A percentile compares a stretch with the other conserved stretches of the same genome.
phyloP scores from a whole-genome alignment of 2,797 vertebrate genomes.

The Pagetopsis macropterus region DNA sequence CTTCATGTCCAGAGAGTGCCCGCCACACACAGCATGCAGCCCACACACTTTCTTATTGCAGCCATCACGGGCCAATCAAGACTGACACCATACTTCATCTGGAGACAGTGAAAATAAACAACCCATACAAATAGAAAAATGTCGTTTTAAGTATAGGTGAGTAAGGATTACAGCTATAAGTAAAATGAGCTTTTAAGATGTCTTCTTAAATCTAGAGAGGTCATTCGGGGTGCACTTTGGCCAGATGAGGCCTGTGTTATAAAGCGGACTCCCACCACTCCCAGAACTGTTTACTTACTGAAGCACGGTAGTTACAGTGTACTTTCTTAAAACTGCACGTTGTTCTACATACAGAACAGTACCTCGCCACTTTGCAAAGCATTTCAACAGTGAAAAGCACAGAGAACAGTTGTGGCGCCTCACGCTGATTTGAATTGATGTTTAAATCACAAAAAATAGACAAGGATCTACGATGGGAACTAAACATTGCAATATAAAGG shows the following conservation, averaged over 20 bases:
- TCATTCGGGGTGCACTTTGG: slow-evolving; percentile 48
- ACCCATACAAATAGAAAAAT: slow-evolving; percentile 39
- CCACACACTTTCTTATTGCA: slow-evolving; percentile 17
- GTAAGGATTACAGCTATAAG: slow-evolving; percentile 35
- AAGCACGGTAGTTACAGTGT: slow-evolving; percentile 19
- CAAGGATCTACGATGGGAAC: neutral
- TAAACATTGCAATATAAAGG: neutral
- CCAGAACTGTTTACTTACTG: slow-evolving; percentile 55
- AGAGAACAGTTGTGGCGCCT: neutral
- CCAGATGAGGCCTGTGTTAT: slow-evolving; percentile 40
- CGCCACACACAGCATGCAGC: slow-evolving; percentile 31
- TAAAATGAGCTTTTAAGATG: slow-evolving; percentile 38
- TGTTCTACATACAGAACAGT: slow-evolving; percentile 1
- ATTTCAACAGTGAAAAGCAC: neutral
- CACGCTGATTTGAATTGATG: slow-evolving; percentile 3
- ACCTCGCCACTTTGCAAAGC: neutral
- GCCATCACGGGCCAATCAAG: slow-evolving; percentile 48
- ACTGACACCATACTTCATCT: slow-evolving; percentile 51
- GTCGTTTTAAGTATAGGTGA: slow-evolving; percentile 49
- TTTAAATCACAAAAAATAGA: neutral
- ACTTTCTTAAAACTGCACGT: slow-evolving; percentile 41
- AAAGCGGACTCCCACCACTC: slow-evolving; percentile 49
- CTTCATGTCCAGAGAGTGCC: slow-evolving; percentile 32
- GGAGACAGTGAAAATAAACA: slow-evolving; percentile 51
- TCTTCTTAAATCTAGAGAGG: slow-evolving; percentile 32